A percentile compares a stretch with the other conserved stretches of the same genome.
Conservation (phyloP, 2,888 invertebrate genomes). For the Conops quadrifasciatus region DNA sequence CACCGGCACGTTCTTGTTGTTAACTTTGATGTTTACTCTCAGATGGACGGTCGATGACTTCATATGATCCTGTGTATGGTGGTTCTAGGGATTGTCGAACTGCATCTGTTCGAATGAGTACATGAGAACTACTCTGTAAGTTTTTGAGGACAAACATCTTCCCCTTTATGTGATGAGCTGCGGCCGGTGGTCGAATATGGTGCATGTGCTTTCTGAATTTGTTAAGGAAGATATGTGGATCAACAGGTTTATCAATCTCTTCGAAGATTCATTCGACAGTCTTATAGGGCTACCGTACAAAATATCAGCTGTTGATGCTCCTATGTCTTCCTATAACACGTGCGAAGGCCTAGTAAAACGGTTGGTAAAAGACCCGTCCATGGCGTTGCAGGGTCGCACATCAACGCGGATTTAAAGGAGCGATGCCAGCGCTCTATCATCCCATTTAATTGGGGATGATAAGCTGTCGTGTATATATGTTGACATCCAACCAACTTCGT, state of each 20-base stretch:
- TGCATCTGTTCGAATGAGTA: constrained; percentile 35
- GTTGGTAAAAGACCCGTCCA: not conserved
- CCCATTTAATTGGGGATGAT: constrained; percentile 35
- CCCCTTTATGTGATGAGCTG: not conserved
- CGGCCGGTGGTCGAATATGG: not conserved
- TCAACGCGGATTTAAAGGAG: constrained; percentile 59
- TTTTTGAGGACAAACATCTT: constrained; percentile 8
- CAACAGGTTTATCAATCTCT: constrained; percentile 23
- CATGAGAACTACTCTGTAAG: constrained; percentile 36
- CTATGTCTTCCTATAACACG: constrained; percentile 51
- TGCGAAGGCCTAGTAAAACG: constrained; percentile 19
- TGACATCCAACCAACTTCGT: constrained; percentile 30
- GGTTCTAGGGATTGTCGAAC: constrained; percentile 39
- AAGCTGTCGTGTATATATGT: constrained; percentile 35
- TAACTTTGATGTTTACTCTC: constrained; percentile 18
- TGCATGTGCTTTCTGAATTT: constrained; percentile 4
- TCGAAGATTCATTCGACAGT: constrained; percentile 47
- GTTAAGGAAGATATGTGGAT: not conserved
- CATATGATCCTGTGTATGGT: constrained; percentile 48
- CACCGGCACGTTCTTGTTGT: not conserved
- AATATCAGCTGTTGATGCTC: constrained; percentile 52
- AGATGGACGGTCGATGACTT: constrained; percentile 39
- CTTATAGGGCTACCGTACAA: constrained; percentile 52
- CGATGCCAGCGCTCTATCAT: constrained; percentile 59
- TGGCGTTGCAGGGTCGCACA: constrained; percentile 44